Base-by-base conservation (phyloP, 2,113 vertebrate genomes). In the Butastur rufipennis region DNA sequence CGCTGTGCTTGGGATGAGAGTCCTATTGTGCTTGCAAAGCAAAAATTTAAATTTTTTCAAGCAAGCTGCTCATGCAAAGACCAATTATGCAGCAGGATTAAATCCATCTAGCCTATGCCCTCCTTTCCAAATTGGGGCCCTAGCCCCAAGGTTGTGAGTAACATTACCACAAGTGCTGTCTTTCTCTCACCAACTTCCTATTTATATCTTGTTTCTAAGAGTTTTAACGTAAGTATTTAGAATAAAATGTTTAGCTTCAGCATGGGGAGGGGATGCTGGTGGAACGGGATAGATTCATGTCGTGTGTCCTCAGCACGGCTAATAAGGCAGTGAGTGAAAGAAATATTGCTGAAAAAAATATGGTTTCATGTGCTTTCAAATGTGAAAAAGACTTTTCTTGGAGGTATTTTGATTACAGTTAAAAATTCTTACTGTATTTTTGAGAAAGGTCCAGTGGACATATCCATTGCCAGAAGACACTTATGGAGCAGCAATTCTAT, bases 41-140 rank as follows among this genome's bases (percentile, higher is more conserved):
- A 91, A 84, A 96, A 96, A 67, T 63, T 84, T 70, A 48, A 68
- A 70, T 95, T 90, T 89, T 89, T 92, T 80, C 70, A 79, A 82
- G 62, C 32, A 75, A 43, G 42, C 11, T 92, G 43, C 56, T 85
- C 74, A 72, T 74, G 62, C 52, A 61, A 90, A 65, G 29, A 79
- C 8, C 73, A 88, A 36, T 93, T 86, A 92, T 65, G 58, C 58
- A 73, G 21, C 53, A 86, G 56, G 29, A 65, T 88, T 79, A 88
- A 92, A 75, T 80, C 38, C 29, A 53, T 59, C 29, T 80, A 43
- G 31, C 9, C 18, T 18, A 5, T 53, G 42, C 70, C 62, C 10
- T 83, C 75, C 29, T 74, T 84, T 92, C 34, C 23, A 81, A 47
- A 81, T 7, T 20, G 45, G 7, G 32, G 21, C 2, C 13, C 17